Evolutionary conservation across 2,113 vertebrate genomes (phyloP).

Genomic region (Myxocyprinus asiaticus): DNA sequence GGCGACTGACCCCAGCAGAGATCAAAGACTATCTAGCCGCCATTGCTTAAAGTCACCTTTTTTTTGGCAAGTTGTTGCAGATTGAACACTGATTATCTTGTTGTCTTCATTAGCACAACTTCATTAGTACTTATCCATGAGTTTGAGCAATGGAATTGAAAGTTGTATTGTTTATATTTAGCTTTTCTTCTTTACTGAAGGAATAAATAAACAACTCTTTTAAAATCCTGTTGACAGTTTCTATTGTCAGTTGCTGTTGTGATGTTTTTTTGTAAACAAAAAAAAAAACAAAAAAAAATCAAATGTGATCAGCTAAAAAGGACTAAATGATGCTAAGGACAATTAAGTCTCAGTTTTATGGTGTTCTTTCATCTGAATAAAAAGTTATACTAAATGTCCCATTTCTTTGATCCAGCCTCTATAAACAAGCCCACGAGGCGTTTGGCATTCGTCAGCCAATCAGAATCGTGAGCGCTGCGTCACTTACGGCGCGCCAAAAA

Average conservation of each 20-base stretch:
- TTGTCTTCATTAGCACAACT: constrained; percentile 1
- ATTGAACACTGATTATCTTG: constrained; percentile 13
- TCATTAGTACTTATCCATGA: neutral
- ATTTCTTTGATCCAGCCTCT: neutral
- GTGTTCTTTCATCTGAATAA: too few relatives aligned
- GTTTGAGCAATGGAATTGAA: constrained; percentile 49
- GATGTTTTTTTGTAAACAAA: too few relatives aligned
- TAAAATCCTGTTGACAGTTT: neutral
- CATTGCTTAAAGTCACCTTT: constrained; percentile 80
- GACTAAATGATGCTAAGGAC: too few relatives aligned
- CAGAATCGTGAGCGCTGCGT: constrained; percentile 11
- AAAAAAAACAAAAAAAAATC: too few relatives aligned
- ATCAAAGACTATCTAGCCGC: constrained; percentile 98
- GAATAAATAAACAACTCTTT: constrained; percentile 67
- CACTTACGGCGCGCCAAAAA: constrained; percentile 54
- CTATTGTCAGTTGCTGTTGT: neutral
- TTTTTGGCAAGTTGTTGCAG: neutral
- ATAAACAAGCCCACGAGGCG: neutral
- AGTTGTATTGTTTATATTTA: constrained; percentile 67
- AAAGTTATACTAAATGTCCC: too few relatives aligned
- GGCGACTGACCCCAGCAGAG: constrained; percentile 93
- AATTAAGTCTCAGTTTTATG: too few relatives aligned
- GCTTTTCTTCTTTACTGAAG: constrained; percentile 51
- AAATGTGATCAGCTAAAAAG: neutral
- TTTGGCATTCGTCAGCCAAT: constrained; percentile 53